These are phyloP conservation scores for Trichoplusia ni DNA, from an alignment of 1,140 invertebrate species.

Conservation along the genomic window DNA sequence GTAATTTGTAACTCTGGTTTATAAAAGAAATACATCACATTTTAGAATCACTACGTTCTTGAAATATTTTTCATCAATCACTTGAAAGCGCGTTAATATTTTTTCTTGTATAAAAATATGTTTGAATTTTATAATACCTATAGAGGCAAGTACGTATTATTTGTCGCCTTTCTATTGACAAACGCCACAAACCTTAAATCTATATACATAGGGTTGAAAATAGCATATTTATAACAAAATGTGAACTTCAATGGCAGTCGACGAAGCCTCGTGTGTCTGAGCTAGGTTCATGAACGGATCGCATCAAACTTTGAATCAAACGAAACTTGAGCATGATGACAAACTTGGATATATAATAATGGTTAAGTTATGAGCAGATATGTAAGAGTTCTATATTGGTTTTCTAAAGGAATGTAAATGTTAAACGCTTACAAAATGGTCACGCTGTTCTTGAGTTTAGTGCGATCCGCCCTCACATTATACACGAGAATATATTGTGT, in stretches of 20 bases:
- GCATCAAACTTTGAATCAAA: background rate
- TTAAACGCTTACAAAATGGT: background rate
- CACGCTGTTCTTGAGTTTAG: background rate
- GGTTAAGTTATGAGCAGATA: background rate
- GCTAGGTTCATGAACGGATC: background rate
- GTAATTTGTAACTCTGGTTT: constrained; percentile 32
- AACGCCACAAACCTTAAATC: background rate
- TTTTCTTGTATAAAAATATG: constrained; percentile 14
- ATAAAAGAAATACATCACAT: constrained; percentile 44
- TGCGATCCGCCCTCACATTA: constrained; percentile 13
- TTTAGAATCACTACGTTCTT: constrained; percentile 22
- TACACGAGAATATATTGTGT: constrained; percentile 17
- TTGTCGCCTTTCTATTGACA: background rate
- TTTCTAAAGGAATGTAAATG: constrained; percentile 3
- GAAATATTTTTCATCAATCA: constrained; percentile 1
- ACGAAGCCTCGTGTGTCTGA: constrained; percentile 20
- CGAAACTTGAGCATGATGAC: constrained; percentile 5
- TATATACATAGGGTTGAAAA: constrained; percentile 11
- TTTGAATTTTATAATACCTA: background rate
- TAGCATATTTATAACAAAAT: background rate
- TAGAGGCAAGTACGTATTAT: constrained; percentile 8
- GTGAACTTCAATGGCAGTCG: constrained; percentile 21
- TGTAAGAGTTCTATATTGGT: background rate
- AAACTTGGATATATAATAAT: constrained; percentile 9
- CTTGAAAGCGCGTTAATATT: background rate